Conservation (phyloP, 2,113 vertebrate genomes). For the Ibidorhyncha struthersii region DNA sequence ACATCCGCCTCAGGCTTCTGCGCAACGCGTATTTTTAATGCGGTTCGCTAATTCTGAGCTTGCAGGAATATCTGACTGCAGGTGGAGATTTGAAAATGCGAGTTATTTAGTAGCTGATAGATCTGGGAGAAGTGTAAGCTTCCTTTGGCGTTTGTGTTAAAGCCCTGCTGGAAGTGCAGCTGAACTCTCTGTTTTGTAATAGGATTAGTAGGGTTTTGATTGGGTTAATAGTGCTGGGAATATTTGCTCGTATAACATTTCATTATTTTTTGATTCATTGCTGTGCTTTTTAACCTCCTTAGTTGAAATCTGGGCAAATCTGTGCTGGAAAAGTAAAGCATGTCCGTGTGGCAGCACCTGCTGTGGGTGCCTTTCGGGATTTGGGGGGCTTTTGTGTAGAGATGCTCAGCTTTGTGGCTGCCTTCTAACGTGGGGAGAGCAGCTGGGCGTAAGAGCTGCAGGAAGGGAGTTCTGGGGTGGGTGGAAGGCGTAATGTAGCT, state of each 20-base stretch:
- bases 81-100: not conserved
- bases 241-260: not conserved
- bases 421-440: not conserved
- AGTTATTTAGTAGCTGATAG: conserved; percentile 25
- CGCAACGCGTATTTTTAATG: accelerated
- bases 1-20: accelerated
- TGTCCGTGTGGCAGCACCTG: too few species aligned
- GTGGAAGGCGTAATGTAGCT: not conserved
- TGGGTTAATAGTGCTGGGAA: not conserved
- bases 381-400: not conserved
- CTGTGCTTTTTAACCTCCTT: not conserved
- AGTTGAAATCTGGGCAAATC: not conserved
- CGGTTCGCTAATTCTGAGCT: not conserved
- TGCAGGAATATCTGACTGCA: not conserved
- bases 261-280: not conserved
- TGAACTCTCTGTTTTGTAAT: not conserved
- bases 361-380: accelerated
- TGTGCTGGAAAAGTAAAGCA: not conserved
- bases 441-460: not conserved
- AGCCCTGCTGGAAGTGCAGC: conserved; percentile 12
- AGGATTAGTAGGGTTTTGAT: conserved; percentile 30
- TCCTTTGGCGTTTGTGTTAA: conserved; percentile 14
- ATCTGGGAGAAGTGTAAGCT: not conserved
- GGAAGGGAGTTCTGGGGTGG: not conserved
- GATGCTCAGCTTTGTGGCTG: not conserved